Percentiles rank a stretch among this genome's conserved stretches.
Conservation (phyloP, 2,113 vertebrate species). For the Macaca mulatta region DNA sequence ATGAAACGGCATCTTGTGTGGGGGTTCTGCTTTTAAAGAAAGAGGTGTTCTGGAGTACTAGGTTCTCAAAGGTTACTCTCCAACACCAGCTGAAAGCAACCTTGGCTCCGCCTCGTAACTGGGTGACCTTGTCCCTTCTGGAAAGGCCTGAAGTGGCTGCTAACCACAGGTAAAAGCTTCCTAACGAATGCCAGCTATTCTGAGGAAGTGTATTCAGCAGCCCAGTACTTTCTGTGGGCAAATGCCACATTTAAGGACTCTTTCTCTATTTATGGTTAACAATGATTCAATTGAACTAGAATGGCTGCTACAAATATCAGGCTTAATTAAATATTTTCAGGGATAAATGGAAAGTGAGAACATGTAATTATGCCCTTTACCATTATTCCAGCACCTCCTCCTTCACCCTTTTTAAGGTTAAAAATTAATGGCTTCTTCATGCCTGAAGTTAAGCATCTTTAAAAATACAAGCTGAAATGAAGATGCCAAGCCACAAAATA, state of each 20-base stretch:
- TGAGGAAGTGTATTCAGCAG: neutral
- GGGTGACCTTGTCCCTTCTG: neutral
- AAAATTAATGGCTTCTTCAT: slow-evolving; percentile 27
- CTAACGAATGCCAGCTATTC: neutral
- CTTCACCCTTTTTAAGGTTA: neutral
- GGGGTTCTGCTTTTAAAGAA: neutral
- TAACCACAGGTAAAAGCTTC: neutral
- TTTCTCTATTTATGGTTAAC: slow-evolving; percentile 5
- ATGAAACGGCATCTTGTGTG: neutral
- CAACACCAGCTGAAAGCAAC: neutral
- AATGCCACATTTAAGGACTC: neutral
- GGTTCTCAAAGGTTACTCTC: neutral
- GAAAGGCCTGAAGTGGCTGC: neutral
- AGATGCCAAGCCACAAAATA: neutral
- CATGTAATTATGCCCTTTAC: neutral
- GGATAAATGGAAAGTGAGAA: slow-evolving; percentile 37
- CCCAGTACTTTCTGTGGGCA: neutral
- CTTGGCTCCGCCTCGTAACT: neutral
- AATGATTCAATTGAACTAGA: slow-evolving; percentile 20
- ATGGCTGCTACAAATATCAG: slow-evolving; percentile 21
- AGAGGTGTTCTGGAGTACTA: neutral
- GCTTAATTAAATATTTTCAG: slow-evolving; percentile 23
- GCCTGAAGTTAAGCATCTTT: slow-evolving; percentile 16
- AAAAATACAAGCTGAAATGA: slow-evolving; percentile 30
- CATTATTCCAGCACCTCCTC: neutral